These are phyloP conservation scores for Leucoptera coffeella DNA, from an alignment of 2,888 invertebrate genomes.

Conservation along the genomic window DNA sequence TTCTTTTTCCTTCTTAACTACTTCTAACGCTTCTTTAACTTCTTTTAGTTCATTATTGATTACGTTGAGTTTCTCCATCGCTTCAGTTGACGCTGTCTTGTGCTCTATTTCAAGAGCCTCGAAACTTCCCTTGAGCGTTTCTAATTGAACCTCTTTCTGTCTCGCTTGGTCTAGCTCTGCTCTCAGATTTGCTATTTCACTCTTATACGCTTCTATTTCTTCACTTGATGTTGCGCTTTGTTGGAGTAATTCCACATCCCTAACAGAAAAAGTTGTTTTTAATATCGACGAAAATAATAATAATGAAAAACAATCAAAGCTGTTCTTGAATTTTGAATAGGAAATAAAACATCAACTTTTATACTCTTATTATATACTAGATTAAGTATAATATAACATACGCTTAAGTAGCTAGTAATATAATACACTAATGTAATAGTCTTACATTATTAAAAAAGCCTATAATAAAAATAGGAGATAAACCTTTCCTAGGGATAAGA, in stretches of 20 bases:
- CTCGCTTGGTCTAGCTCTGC: conserved; percentile 42
- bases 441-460: conserved; percentile 2
- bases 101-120: conserved; percentile 39
- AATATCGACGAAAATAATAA: too few relatives aligned
- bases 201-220: conserved; percentile 39
- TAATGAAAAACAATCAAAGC: too few relatives aligned
- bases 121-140: conserved; percentile 32
- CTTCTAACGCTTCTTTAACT: conserved; percentile 23
- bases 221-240: conserved; percentile 40
- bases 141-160: conserved; percentile 46
- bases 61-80: conserved; percentile 25
- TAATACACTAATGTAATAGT: not conserved
- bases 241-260: conserved; percentile 40
- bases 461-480: not conserved
- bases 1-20: conserved; percentile 21
- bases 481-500: too few relatives aligned
- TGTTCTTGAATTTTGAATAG: too few relatives aligned
- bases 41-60: conserved; percentile 30
- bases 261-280: conserved; percentile 9
- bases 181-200: conserved; percentile 27
- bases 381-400: too few relatives aligned
- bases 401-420: too few relatives aligned
- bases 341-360: too few relatives aligned
- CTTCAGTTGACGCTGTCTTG: conserved; percentile 28
- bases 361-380: too few relatives aligned